Conservation (phyloP, 2,888 invertebrate species). For the Callimorpha dominula region DNA sequence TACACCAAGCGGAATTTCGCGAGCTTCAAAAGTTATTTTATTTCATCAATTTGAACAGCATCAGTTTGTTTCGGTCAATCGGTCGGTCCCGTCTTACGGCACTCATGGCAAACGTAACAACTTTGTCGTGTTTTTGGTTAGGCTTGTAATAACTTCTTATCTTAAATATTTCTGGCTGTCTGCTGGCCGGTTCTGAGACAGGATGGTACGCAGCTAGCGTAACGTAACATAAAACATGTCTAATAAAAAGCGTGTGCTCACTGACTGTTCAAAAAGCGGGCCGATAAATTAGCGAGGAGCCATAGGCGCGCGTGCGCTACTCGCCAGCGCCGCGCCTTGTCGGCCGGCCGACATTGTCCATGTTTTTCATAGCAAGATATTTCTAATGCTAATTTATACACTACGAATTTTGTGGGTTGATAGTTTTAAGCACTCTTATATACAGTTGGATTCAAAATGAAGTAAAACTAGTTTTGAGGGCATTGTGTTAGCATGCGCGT, state of each 20-base stretch:
- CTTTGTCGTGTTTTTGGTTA: background rate
- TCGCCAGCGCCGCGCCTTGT: background rate
- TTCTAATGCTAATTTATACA: constrained; percentile 35
- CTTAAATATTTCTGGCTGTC: background rate
- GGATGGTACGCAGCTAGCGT: constrained; percentile 13
- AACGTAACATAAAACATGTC: constrained; percentile 8
- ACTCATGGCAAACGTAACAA: background rate
- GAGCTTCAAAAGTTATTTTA: background rate
- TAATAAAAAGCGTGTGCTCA: constrained; percentile 6
- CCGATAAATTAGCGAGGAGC: constrained; percentile 5
- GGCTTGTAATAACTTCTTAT: background rate
- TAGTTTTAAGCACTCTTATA: constrained; percentile 12
- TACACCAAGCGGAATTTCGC: background rate
- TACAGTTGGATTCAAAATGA: no score
- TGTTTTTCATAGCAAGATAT: constrained; percentile 21
- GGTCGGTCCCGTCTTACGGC: background rate
- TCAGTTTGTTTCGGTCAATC: background rate
- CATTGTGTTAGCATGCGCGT: no score
- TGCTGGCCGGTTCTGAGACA: background rate
- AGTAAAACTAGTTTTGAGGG: background rate
- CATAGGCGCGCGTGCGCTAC: background rate
- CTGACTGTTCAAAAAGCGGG: background rate
- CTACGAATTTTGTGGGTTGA: constrained; percentile 16
- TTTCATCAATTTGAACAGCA: background rate
- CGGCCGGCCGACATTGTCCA: constrained; percentile 9